Evolutionary conservation across 2,113 vertebrate species (phyloP), one percentile per base, ranked within the genome.

Genomic region (Pteronura brasiliensis): DNA sequence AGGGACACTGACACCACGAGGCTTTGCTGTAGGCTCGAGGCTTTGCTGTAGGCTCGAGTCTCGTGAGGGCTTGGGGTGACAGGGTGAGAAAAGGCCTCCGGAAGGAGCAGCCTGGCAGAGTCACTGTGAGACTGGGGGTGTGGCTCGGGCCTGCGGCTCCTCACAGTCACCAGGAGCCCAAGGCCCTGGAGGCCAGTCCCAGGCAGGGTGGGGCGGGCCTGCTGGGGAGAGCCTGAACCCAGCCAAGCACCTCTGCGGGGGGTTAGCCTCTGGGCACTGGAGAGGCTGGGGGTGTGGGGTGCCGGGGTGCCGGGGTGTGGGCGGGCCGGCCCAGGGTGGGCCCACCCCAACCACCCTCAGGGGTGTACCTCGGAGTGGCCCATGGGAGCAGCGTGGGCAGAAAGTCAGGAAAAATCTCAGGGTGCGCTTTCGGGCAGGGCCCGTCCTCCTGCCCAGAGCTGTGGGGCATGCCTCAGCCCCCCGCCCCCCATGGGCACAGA

Each of bases 1-100:
- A 1, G 27, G 67, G 5, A 9, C 90, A 10, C 27, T 0, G 1
- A 17, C 0, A 23, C 12, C 0, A 6, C 0, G 34, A 27, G 12
- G 49, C 20, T 80, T n/a, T 10, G 34, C 47, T 2, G 0, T 14
- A 31, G 6, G 63, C 14, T 34, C 81, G n/a, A 1, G 13, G 29
- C 61, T 15, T n/a, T n/a, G 29, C 61, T 15, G 63, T 14, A 31
- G 6, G 63, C 14, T 34, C 81, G n/a, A 1, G 13, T 42, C 36
- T 83, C 14, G 13, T 34, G 31, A 61, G 55, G 81, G 36, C 8
- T 4, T 61, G 42, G 31, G 42, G 59, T 44, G 29, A 34, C 39
- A 17, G 61, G 9, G 25, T 29, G 36, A 18, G 80, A 36, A 27
- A 6, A 63, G 57, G 57, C 39, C 44, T 65, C 39, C 29, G 18